Conservation (phyloP, 2,888 invertebrate species). For the Cerastoderma edule region DNA sequence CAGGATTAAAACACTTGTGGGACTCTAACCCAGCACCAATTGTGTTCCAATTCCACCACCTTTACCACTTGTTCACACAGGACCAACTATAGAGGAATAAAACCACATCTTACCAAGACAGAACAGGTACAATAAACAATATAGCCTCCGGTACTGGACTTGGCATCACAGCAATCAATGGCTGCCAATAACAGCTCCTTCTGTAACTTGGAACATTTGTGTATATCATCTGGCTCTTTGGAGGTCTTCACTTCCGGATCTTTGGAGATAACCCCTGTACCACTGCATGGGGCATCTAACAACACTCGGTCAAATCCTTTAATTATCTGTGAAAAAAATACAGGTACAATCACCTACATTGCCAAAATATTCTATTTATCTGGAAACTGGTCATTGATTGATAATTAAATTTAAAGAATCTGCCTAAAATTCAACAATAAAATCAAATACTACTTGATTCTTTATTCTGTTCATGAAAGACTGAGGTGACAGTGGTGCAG, state of each 20-base stretch:
- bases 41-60: too few relatives aligned
- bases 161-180: conserved; percentile 97
- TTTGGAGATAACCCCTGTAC: conserved; percentile 98
- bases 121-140: conserved; percentile 99
- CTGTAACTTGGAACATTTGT: conserved; percentile 96
- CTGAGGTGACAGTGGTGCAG: too few relatives aligned
- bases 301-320: conserved; percentile 97
- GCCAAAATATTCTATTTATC: too few relatives aligned
- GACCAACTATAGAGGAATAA: not conserved
- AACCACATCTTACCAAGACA: conserved; percentile 88
- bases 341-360: too few relatives aligned
- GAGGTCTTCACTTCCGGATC: conserved; percentile 95
- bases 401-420: too few relatives aligned
- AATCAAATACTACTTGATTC: too few relatives aligned
- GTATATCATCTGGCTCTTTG: conserved; percentile 92
- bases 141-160: conserved; percentile 95
- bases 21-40: too few relatives aligned
- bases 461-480: too few relatives aligned
- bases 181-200: conserved; percentile 96
- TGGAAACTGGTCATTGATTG: too few relatives aligned
- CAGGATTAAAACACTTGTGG: too few relatives aligned
- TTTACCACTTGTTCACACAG: too few relatives aligned
- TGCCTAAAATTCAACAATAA: too few relatives aligned
- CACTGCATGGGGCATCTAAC: conserved; percentile 99
- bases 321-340: conserved; percentile 86